phyloP scores from a whole-genome alignment of 2,113 vertebrate genomes.

The Dromas ardeola region DNA sequence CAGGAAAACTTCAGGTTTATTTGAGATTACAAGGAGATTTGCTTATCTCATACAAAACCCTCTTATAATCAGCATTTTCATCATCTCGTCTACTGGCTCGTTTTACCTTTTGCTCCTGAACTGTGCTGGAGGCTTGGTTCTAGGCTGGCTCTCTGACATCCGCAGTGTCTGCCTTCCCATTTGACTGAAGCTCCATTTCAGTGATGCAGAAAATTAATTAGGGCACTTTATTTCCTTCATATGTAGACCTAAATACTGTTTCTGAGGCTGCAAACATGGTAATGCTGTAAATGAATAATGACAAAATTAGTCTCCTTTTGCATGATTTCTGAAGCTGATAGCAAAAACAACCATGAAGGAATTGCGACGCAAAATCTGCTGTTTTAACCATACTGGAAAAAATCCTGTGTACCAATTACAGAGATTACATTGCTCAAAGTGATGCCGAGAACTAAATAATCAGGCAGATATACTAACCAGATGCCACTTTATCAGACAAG shows the following conservation, averaged over 20 bases:
- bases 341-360: not conserved
- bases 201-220: constrained; percentile 65
- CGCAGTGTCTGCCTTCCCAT: not conserved
- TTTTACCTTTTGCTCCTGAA: constrained; percentile 42
- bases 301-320: not conserved
- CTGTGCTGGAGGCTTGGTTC: not conserved
- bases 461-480: not conserved
- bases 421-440: constrained; percentile 34
- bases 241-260: not conserved
- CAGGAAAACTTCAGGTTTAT: not conserved
- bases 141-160: not conserved
- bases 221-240: constrained; percentile 4
- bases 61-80: not conserved
- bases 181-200: constrained; percentile 13
- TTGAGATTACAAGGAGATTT: not conserved
- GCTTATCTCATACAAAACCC: not conserved
- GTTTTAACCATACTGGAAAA: not conserved
- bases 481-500: constrained; percentile 27
- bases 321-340: not conserved
- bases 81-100: not conserved
- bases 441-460: constrained; percentile 29
- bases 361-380: not conserved
- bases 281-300: not conserved
- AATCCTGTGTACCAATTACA: constrained; percentile 18
- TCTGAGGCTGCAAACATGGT: not conserved